These are phyloP conservation scores for Anastrepha obliqua DNA, from an alignment of 1,140 invertebrate genomes.

Conservation along the genomic window DNA sequence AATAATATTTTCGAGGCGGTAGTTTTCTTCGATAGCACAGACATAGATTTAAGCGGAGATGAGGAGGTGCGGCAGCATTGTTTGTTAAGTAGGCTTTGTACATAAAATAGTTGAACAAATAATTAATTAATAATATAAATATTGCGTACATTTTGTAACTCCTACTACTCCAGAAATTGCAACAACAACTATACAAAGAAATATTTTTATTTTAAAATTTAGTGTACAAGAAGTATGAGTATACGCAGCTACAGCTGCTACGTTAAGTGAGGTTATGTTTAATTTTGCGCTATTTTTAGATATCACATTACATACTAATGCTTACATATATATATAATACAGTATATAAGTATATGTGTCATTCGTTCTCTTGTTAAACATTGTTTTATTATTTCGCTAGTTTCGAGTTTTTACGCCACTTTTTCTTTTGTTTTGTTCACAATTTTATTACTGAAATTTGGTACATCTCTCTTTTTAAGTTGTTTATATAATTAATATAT, in stretches of 20 bases:
- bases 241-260: too few relatives aligned
- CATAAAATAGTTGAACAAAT: slow-evolving; percentile 12
- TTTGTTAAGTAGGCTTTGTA: slow-evolving; percentile 41
- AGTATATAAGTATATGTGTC: too few relatives aligned
- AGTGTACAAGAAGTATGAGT: background rate
- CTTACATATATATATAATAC: too few relatives aligned
- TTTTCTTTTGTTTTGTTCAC: background rate
- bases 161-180: background rate
- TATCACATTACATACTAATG: too few relatives aligned
- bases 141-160: background rate
- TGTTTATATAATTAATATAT: slow-evolving; percentile 10
- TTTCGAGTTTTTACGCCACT: background rate
- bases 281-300: too few relatives aligned
- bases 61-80: background rate
- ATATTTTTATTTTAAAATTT: background rate
- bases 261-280: too few relatives aligned
- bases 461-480: background rate
- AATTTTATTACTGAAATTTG: background rate
- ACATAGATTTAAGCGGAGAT: background rate
- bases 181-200: background rate
- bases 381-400: background rate
- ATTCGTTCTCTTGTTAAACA: too few relatives aligned
- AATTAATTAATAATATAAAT: background rate
- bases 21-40: background rate
- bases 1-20: background rate